Conservation (phyloP, 1,140 invertebrate genomes). For the Drosophila parabipectinata region DNA sequence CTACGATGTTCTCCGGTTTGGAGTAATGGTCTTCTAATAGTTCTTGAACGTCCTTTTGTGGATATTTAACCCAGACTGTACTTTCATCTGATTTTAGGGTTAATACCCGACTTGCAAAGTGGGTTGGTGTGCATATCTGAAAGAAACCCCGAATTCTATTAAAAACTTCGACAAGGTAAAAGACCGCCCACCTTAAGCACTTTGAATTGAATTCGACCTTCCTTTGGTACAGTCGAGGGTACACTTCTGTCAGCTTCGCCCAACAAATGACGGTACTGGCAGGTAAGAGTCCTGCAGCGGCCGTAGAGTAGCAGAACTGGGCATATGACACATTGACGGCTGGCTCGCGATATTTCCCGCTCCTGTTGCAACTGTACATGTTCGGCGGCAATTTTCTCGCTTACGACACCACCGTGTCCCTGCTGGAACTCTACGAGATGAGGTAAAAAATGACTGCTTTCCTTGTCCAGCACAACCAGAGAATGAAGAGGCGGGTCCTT, state of each 20-base stretch:
- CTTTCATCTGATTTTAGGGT: background rate
- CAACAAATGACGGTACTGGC: conserved; percentile 19
- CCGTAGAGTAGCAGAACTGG: conserved; percentile 28
- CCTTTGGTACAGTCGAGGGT: conserved; percentile 26
- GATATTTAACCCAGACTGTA: background rate
- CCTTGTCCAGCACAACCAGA: background rate
- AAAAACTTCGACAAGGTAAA: too few species aligned
- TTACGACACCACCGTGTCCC: background rate
- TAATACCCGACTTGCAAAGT: too few species aligned
- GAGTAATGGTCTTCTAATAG: too few species aligned
- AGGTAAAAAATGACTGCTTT: background rate
- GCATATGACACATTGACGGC: conserved; percentile 17
- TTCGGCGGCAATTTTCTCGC: background rate
- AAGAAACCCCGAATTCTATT: background rate
- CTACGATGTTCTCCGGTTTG: too few species aligned
- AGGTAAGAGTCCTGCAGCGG: conserved; percentile 35
- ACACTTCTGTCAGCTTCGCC: conserved; percentile 1
- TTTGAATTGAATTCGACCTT: conserved; percentile 11
- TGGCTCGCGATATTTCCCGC: background rate
- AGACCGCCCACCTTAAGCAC: conserved; percentile 9
- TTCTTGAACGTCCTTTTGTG: too few species aligned
- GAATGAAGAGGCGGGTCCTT: background rate
- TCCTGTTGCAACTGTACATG: conserved; percentile 15
- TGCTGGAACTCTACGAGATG: background rate
- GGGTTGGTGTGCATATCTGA: background rate